Evolutionary conservation across 2,888 invertebrate genomes (phyloP), one percentile per base, ranked within the genome.

Genomic region (Lobophora halterata): DNA sequence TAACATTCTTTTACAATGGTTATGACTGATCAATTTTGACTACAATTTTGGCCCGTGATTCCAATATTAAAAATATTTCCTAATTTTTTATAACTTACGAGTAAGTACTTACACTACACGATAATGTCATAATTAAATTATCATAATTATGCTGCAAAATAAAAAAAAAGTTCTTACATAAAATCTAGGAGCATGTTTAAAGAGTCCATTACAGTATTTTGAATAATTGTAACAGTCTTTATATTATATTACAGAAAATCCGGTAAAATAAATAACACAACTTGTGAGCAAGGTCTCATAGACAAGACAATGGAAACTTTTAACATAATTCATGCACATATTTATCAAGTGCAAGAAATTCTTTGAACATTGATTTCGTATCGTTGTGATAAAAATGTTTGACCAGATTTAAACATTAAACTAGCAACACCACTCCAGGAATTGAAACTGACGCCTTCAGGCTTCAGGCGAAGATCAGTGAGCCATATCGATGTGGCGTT

Each of bases 401-500:
- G 5, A 10, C 14, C 17, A 26, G 21, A 34, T 41, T 35, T 26
- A 17, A 36, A 36, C 36, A 35, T 19, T n/a, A 12, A 19, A 32
- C 5, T 19, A n/a, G n/a, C n/a, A n/a, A n/a, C n/a, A n/a, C n/a
- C n/a, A 16, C 21, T 3, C 5, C 11, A 12, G 19, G 10, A 16
- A 9, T 14, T 6, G 3, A 16, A 6, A 9, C 6, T 11, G 6
- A 5, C 8, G n/a, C n/a, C n/a, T 25, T 34, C 23, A 27, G 20
- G 23, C 30, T 9, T 29, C 38, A 46, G 37, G 28, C 35, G 28
- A 48, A 11, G 35, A 74, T 87, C 81, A 86, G 68, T 90, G 90
- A 6, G 86, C 79, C 63, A 81, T 82, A 29, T 87, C 79, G 46
- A 90, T 88, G 64, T 90, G 90, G 14, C 88, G 78, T 26, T 88